Conservation (phyloP, 2,113 vertebrate genomes). For the Oenanthe melanoleuca region DNA sequence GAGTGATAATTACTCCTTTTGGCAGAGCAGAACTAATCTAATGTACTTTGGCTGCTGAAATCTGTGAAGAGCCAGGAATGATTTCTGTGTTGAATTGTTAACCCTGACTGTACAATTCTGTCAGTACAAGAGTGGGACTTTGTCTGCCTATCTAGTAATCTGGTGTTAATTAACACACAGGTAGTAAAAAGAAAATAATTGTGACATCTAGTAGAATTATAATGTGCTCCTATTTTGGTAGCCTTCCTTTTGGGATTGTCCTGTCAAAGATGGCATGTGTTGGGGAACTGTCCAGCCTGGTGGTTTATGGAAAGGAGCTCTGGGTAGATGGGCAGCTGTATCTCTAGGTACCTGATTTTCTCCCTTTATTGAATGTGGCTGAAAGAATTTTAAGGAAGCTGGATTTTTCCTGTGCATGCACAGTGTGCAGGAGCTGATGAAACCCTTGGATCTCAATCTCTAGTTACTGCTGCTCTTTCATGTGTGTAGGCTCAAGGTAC, state of each 20-base stretch:
- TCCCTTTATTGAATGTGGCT: not conserved
- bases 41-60: constrained; percentile 52
- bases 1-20: constrained; percentile 61
- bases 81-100: constrained; percentile 21
- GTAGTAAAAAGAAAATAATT: not conserved
- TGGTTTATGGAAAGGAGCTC: not conserved
- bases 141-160: not conserved
- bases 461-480: not conserved
- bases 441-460: not conserved
- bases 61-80: constrained; percentile 10
- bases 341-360: not conserved
- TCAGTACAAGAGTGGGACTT: not conserved
- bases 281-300: not conserved
- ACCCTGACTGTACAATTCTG: not conserved
- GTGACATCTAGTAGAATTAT: not conserved
- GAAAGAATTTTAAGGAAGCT: not conserved
- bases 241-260: not conserved
- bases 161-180: not conserved
- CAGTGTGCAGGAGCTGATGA: not conserved
- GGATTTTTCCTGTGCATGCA: rapidly evolving
- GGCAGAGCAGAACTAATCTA: constrained; percentile 61
- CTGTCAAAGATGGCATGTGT: not conserved
- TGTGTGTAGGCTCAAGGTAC: not conserved
- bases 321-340: not conserved
- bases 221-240: not conserved